These are phyloP conservation scores for Anoplophora glabripennis DNA, from an alignment of 1,140 invertebrate genomes.

Conservation along the genomic window DNA sequence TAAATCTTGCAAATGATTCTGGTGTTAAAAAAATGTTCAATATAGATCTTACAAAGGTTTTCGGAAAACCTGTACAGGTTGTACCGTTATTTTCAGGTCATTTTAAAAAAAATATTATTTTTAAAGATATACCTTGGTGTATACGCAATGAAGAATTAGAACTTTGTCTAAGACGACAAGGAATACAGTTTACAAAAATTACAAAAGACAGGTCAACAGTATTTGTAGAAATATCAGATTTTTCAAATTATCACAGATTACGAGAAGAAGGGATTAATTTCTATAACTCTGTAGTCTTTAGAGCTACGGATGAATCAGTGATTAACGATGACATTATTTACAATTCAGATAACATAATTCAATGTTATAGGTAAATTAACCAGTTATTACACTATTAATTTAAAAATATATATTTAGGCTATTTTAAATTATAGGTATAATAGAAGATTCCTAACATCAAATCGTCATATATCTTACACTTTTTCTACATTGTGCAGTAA, in stretches of 20 bases:
- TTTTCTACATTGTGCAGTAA: too few species aligned
- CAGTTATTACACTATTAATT: too few species aligned
- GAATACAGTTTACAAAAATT: constrained; percentile 12
- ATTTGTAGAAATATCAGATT: constrained; percentile 20
- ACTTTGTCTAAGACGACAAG: constrained; percentile 19
- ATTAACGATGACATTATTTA: constrained; percentile 10
- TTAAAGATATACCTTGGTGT: constrained; percentile 31
- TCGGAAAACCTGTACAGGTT: constrained; percentile 12
- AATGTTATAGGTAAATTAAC: constrained; percentile 22
- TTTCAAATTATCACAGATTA: constrained; percentile 16
- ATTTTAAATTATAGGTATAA: too few species aligned
- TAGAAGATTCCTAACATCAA: too few species aligned
- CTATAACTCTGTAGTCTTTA: constrained; percentile 20
- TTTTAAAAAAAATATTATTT: constrained; percentile 16
- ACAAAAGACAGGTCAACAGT: constrained; percentile 13
- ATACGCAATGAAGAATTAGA: constrained; percentile 24
- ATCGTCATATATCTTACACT: too few species aligned
- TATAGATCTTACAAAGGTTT: constrained; percentile 9
- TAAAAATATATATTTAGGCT: too few species aligned
- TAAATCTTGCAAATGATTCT: constrained; percentile 4
- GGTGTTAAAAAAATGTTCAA: constrained; percentile 8
- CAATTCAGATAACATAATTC: constrained; percentile 25
- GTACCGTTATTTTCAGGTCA: constrained; percentile 11
- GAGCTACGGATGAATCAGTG: constrained; percentile 11
- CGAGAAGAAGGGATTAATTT: constrained; percentile 28